Conservation (phyloP, 2,888 invertebrate genomes). For the Drepanosiphum platanoidis region DNA sequence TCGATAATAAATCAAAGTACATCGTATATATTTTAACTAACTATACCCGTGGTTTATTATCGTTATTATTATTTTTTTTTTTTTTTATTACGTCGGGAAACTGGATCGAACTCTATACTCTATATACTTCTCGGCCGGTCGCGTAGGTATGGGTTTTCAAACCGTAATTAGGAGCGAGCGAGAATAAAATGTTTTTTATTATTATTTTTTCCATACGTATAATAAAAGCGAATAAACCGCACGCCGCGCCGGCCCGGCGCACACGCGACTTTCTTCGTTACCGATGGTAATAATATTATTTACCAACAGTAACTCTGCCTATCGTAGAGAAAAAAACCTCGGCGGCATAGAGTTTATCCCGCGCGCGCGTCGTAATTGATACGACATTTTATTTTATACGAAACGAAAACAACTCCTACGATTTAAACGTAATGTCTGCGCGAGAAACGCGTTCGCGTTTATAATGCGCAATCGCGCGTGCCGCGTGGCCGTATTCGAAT, state of each 20-base stretch:
- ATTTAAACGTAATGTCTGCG: too few species aligned
- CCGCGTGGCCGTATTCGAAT: not conserved
- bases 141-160: not conserved
- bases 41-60: not conserved
- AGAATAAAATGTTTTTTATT: not conserved
- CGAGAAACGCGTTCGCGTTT: too few species aligned
- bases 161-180: not conserved
- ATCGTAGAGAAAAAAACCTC: not conserved
- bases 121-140: not conserved
- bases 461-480: too few species aligned
- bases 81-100: not conserved
- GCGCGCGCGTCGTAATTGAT: not conserved
- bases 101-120: conserved; percentile 4
- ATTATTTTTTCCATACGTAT: too few species aligned
- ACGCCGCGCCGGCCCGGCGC: too few species aligned
- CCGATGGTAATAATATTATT: not conserved
- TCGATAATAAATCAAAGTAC: conserved; percentile 22
- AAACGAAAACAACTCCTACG: not conserved
- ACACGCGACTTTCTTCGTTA: not conserved
- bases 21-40: not conserved
- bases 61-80: not conserved
- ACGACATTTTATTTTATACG: not conserved
- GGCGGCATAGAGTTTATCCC: not conserved
- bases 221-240: not conserved
- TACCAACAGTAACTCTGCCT: too few species aligned